Conservation (phyloP, 2,113 vertebrate genomes). For the Lipotes vexillifer region DNA sequence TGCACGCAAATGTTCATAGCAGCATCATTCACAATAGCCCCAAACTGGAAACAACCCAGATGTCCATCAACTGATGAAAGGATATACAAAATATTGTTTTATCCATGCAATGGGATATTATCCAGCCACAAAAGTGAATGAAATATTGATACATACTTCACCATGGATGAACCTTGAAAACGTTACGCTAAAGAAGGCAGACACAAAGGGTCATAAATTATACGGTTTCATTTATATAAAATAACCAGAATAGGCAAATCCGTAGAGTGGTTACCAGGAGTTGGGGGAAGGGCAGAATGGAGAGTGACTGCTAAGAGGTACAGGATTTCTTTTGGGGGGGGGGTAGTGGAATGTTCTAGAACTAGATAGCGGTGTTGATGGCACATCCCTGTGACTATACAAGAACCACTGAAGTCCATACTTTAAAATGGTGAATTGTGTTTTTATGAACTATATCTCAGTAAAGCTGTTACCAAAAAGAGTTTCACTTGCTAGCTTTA, state of each 20-base stretch:
- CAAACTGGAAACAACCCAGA: neutral
- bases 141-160: neutral
- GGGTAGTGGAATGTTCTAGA: neutral
- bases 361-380: neutral
- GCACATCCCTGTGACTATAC: neutral
- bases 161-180: neutral
- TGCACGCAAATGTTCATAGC: neutral
- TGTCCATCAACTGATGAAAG: neutral
- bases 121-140: neutral
- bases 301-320: neutral
- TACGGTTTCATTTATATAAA: neutral
- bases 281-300: neutral
- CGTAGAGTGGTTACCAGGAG: neutral
- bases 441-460: neutral
- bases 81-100: neutral
- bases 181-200: neutral
- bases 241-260: neutral
- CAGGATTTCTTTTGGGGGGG: neutral
- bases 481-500: neutral
- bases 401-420: neutral
- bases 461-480: neutral
- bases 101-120: neutral
- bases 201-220: neutral
- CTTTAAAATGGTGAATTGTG: neutral
- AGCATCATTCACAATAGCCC: neutral